Conservation (phyloP, 2,797 vertebrate species). For the Anniella stebbinsi region DNA sequence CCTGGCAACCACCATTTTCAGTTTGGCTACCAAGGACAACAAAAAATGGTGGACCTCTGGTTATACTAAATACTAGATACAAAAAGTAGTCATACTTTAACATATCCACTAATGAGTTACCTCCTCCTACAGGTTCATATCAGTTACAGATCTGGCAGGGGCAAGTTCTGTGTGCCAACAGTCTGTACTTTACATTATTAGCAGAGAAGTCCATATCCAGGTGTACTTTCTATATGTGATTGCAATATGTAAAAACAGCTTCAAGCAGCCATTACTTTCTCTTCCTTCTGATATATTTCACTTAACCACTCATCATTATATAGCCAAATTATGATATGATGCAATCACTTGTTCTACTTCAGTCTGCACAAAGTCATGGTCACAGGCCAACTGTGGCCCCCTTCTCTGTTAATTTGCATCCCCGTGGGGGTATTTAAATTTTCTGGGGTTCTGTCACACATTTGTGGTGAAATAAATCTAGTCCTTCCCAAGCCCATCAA, state of each 20-base stretch:
- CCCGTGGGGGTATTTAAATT: too few relatives aligned
- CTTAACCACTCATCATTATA: background rate
- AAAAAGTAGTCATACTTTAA: background rate
- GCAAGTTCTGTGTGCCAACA: background rate
- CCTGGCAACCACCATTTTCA: background rate
- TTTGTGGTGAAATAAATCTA: background rate
- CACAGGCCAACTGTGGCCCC: background rate
- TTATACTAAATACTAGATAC: background rate
- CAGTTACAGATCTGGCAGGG: background rate
- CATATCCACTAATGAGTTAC: background rate
- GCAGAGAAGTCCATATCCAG: background rate
- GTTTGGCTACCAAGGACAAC: background rate
- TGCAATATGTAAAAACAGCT: background rate
- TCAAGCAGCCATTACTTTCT: too few relatives aligned
- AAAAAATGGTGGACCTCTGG: background rate
- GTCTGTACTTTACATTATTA: background rate
- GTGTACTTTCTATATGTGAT: background rate
- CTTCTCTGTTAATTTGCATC: background rate
- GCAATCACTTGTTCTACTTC: background rate
- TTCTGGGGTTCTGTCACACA: background rate
- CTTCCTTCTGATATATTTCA: background rate
- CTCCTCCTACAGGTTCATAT: background rate
- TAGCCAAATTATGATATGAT: background rate
- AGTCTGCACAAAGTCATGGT: background rate
- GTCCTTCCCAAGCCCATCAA: background rate